Evolutionary conservation across 1,140 invertebrate genomes (phyloP), one percentile per base, ranked within the genome.

Genomic region (Propsilocerus akamusi): DNA sequence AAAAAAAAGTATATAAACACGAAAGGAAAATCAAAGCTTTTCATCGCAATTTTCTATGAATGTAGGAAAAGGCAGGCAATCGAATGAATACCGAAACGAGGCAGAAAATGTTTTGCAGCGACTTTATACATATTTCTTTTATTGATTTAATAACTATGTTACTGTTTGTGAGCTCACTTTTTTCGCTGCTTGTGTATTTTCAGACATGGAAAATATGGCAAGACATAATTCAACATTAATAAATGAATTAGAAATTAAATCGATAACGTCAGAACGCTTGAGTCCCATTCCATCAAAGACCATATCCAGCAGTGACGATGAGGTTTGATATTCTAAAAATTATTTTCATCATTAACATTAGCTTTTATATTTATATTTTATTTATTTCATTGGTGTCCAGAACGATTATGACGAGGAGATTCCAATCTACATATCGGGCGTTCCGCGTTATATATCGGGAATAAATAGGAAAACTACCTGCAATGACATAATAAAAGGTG

Each of bases 401-500:
- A 54, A 60, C 23, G 57, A 63, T 52, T 56, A 57, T 34, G 54
- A 62, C 46, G 59, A 62, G 52, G 63, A 65, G 55, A 63, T 65
- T 47, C 59, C 62, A 24, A 64, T 65, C 54, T 65, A 62, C 62
- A 54, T 65, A 50, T 55, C 54, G 48, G 54, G 61, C 47, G 46
- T 47, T 32, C 58, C 62, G 17, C 59, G 63, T 52, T 65, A 59
- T 53, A 58, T 65, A 50, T 64, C 63, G 47, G 63, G 63, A 49
- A 59, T 65, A 52, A 64, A 60, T 51, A 62, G 56, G 48, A 58
- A 56, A 53, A 65, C 63, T 23, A 65, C 63, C 46, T 65, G 63
- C 57, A 61, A 61, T 62, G 63, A 65, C 54, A 62, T 64, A 59
- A 64, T 65, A 55, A 62, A 63, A 54, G 63, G 34, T 41, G 22